These are phyloP conservation scores for Scaptomyza pallida DNA, from an alignment of 1,140 invertebrate species.

Conservation along the genomic window DNA sequence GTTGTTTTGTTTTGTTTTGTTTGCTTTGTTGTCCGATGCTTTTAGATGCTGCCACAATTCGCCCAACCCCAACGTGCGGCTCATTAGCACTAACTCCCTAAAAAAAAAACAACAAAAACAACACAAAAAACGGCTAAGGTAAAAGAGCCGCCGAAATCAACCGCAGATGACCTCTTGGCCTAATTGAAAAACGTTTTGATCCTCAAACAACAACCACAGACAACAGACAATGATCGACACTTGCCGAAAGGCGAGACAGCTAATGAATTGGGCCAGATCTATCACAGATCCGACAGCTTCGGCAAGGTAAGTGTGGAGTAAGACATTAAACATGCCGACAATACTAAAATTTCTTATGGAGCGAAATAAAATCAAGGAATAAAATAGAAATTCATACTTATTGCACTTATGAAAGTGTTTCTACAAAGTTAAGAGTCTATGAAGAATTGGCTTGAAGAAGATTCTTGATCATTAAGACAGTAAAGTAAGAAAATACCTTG, in stretches of 20 bases:
- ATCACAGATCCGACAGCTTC: not conserved
- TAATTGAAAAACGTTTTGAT: slow-evolving; percentile 38
- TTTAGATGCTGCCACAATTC: not conserved
- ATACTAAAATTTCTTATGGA: too few relatives aligned
- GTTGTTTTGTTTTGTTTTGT: slow-evolving; percentile 6
- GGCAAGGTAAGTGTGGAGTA: too few relatives aligned
- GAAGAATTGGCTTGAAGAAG: too few relatives aligned
- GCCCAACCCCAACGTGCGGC: not conserved
- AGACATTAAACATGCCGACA: too few relatives aligned
- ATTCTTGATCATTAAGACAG: too few relatives aligned
- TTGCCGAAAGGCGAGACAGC: not conserved
- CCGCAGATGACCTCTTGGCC: slow-evolving; percentile 43
- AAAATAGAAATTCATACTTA: too few relatives aligned
- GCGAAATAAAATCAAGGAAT: too few relatives aligned
- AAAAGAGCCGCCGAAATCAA: not conserved
- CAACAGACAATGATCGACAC: slow-evolving; percentile 15
- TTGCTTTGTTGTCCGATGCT: not conserved
- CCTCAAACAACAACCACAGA: too few relatives aligned
- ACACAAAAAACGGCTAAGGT: too few relatives aligned
- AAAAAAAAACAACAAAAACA: not conserved
- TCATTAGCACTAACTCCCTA: not conserved
- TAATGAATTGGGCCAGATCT: not conserved
- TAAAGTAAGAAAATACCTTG: too few relatives aligned
- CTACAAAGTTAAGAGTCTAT: too few relatives aligned
- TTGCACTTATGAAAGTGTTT: too few relatives aligned